These are phyloP conservation scores for Netelia melanura DNA, from an alignment of 2,888 invertebrate species.

Conservation along the genomic window DNA sequence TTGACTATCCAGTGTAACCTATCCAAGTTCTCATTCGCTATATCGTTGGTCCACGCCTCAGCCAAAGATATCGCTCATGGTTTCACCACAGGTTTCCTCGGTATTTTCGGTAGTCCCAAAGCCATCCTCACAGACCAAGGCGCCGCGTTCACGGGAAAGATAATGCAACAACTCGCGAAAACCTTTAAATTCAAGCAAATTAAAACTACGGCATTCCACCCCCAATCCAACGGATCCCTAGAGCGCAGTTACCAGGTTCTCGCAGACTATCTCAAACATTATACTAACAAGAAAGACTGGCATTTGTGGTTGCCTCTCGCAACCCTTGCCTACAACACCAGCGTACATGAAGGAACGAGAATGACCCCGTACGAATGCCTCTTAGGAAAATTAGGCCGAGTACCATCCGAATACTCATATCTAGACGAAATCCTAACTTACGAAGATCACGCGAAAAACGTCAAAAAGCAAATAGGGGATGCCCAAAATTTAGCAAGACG, in stretches of 20 bases:
- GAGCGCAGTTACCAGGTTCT: background rate
- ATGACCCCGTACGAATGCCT: background rate
- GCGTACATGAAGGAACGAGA: too few relatives aligned
- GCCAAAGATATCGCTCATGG: slow-evolving; percentile 60
- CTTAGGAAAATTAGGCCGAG: too few relatives aligned
- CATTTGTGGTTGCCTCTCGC: too few relatives aligned
- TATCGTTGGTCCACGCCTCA: slow-evolving; percentile 53
- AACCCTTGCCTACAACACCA: too few relatives aligned
- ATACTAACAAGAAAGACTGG: background rate
- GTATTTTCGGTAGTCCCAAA: slow-evolving; percentile 66
- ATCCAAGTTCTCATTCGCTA: slow-evolving; percentile 50
- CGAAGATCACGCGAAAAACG: background rate
- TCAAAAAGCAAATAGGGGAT: background rate
- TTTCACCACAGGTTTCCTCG: slow-evolving; percentile 10
- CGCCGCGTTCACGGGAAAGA: background rate
- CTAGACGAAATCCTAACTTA: too few relatives aligned
- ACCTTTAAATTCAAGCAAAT: background rate
- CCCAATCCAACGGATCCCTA: background rate
- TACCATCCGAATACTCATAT: too few relatives aligned
- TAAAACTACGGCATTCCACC: background rate
- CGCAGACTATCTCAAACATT: background rate
- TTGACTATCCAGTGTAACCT: slow-evolving; percentile 59
- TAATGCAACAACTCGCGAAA: background rate
- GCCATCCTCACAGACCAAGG: slow-evolving; percentile 67
- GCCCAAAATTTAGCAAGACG: background rate